Conservation (phyloP, 1,140 invertebrate genomes). For the Lucilia cuprina region DNA sequence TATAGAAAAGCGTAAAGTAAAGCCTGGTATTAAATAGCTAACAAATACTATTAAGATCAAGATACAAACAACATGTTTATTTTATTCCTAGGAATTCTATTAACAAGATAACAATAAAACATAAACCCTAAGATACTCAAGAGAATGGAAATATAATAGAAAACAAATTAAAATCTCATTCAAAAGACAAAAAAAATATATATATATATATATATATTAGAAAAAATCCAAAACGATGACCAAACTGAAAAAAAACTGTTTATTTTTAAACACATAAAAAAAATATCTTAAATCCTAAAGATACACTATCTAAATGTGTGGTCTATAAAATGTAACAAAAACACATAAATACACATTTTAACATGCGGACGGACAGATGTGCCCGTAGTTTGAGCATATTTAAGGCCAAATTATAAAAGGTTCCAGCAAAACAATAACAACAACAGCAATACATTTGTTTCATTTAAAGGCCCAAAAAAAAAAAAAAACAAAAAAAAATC, state of each 20-base stretch:
- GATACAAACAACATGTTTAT: neutral
- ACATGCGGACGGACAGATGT: too few relatives aligned
- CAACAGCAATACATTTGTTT: neutral
- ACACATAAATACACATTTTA: neutral
- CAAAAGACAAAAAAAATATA: neutral
- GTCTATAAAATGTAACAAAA: neutral
- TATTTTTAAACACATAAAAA: neutral
- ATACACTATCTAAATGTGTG: constrained; percentile 14
- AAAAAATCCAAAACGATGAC: neutral
- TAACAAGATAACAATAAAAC: neutral
- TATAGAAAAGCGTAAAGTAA: neutral
- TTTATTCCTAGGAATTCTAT: neutral
- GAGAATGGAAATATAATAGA: neutral
- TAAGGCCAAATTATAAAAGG: too few relatives aligned
- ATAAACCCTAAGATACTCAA: neutral
- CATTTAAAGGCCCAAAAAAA: neutral
- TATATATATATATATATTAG: neutral
- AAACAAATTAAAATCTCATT: constrained; percentile 4
- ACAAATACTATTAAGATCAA: neutral
- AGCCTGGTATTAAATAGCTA: neutral
- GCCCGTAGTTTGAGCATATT: too few relatives aligned
- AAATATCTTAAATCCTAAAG: neutral
- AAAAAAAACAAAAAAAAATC: too few relatives aligned
- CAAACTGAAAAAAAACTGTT: too few relatives aligned
- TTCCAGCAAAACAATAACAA: neutral